Evolutionary conservation across 2,113 vertebrate species (phyloP), one percentile per base, ranked within the genome.

Genomic region (Psettodes erumei): DNA sequence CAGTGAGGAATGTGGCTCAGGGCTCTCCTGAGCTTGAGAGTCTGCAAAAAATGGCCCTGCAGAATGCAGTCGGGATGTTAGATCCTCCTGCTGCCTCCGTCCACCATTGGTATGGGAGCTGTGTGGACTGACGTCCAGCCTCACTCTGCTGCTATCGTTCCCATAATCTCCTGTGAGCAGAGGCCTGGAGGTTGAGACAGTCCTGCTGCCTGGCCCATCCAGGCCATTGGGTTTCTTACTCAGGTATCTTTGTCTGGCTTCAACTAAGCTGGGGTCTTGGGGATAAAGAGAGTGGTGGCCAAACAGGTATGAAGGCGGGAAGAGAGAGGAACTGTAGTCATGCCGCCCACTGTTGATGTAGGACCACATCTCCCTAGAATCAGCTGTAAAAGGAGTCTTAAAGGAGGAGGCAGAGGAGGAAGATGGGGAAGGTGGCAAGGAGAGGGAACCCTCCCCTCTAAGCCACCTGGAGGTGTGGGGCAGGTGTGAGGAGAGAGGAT

Each of bases 291-390:
- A 65, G n/a, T 79, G 87, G 19, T 88, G 91, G 54, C 85, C 71
- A 58, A 90, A 93, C 43, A 93, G 60, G 43, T 92, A 90, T 0
- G 92, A 80, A 0, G 90, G 85, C 13, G 91, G 79, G 69, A 91
- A 93, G 33, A 92, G 83, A 54, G 91, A 75, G 23, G 92, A 81
- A 47, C 86, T 82, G 80, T 93, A 94, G 63, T 94, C 91, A 35
- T 88, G 86, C 25, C 89, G 91, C 8, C 89, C 53, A 0, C 81
- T 85, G 72, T 84, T 85, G 12, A 91, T 75, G 35, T 90, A 92
- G 51, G 93, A 81, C 93, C 92, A 94, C 72, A 93, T 88, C 12
- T 94, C 93, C 66, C 91, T 84, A 28, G 92, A 88, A 53, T 92
- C 90, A 0, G 88, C 89, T 10, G 87, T 85, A 72, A 90, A 93